phyloP scores from a whole-genome alignment of 2,113 vertebrate species.

The Hippocampus comes region DNA sequence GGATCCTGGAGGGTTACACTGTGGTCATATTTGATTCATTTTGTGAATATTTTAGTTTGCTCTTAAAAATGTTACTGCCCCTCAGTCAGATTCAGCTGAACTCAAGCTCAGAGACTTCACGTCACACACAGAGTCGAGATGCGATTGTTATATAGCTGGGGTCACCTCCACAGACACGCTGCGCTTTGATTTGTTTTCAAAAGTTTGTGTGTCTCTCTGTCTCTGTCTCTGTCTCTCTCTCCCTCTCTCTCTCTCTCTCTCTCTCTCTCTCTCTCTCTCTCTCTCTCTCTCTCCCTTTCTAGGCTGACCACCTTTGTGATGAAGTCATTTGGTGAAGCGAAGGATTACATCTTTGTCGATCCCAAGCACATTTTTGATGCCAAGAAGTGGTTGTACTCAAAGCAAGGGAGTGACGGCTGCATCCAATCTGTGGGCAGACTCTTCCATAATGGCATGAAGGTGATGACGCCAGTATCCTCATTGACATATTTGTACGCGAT shows the following conservation, averaged over 20 bases:
- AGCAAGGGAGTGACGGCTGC: constrained; percentile 72
- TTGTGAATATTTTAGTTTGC: too few relatives aligned
- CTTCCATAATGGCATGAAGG: constrained; percentile 79
- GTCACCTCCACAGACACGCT: not conserved
- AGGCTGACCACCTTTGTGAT: constrained; percentile 87
- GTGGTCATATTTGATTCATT: not conserved
- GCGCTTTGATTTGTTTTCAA: not conserved
- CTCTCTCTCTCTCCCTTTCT: too few relatives aligned
- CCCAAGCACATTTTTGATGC: constrained; percentile 64
- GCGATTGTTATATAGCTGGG: constrained; percentile 1
- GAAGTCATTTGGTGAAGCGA: constrained; percentile 80
- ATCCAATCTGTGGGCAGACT: constrained; percentile 78
- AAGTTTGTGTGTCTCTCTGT: not conserved
- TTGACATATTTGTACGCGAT: too few relatives aligned
- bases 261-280: too few relatives aligned
- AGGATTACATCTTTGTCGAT: constrained; percentile 73
- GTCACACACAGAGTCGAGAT: not conserved
- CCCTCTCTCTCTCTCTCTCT: too few relatives aligned
- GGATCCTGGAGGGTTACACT: not conserved
- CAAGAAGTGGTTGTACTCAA: constrained; percentile 70
- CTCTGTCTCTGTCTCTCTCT: not conserved
- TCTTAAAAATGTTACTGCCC: not conserved
- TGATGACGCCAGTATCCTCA: constrained; percentile 32
- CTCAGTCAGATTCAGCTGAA: not conserved
- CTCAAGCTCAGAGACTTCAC: not conserved